A percentile compares a stretch with the other conserved stretches of the same genome.
These are phyloP conservation scores for Sisor rabdophorus DNA, from an alignment of 2,113 vertebrate genomes.

Conservation along the genomic window DNA sequence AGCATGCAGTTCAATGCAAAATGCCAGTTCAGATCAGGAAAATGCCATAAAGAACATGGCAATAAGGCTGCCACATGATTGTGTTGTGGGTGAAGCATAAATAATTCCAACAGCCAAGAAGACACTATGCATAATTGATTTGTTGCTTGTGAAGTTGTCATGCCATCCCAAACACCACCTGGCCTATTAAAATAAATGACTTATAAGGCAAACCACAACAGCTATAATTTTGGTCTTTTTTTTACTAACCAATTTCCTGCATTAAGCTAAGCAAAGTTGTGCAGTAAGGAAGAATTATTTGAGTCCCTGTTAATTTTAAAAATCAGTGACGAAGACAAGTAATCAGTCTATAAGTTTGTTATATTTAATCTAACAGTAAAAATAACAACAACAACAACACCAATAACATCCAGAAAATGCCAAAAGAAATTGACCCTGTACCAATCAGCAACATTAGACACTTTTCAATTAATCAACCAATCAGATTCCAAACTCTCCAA, in stretches of 20 bases:
- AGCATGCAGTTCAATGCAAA: conserved; percentile 9
- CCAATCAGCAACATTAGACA: too few relatives aligned
- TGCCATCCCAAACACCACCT: background rate
- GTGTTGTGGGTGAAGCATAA: background rate
- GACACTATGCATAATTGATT: background rate
- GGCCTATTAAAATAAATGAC: background rate
- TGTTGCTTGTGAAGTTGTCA: background rate
- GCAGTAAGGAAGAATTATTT: too few relatives aligned
- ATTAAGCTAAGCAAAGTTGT: background rate
- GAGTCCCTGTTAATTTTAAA: too few relatives aligned
- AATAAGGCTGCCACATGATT: background rate
- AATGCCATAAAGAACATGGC: background rate
- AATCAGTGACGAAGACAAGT: too few relatives aligned
- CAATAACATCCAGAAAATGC: too few relatives aligned
- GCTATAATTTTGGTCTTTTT: background rate
- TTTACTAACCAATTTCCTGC: background rate
- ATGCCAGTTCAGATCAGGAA: background rate
- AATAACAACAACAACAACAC: too few relatives aligned
- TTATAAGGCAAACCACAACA: background rate
- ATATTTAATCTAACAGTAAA: too few relatives aligned
- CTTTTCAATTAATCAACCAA: too few relatives aligned
- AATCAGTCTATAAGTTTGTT: too few relatives aligned
- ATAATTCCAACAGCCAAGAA: background rate
- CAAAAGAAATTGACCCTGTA: too few relatives aligned
- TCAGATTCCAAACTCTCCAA: too few relatives aligned